Evolutionary conservation across 2,797 vertebrate species (phyloP), one percentile per base, ranked within the genome.

Genomic region (Crenuchus spilurus): DNA sequence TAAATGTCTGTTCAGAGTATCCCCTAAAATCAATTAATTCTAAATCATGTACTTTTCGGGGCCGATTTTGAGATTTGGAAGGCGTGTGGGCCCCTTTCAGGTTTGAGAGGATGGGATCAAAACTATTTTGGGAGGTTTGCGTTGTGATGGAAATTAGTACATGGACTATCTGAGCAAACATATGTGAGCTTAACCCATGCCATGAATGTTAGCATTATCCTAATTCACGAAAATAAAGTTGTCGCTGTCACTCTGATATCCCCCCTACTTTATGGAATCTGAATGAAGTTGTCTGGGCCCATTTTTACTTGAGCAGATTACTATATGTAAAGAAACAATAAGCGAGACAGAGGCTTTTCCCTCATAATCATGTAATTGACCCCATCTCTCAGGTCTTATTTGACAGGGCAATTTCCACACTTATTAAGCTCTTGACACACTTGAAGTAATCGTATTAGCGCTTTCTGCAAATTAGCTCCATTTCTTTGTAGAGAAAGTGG

Each of bases 341-440:
- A 83, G 75, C 30, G 80, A 90, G 89, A 86, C 33, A 2, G 18
- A 88, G 89, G 89, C 89, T 92, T 91, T 91, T 88, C 74, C 24
- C 79, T 82, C 86, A 83, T 92, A 92, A 92, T 92, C 88, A 85
- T 80, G 83, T 88, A 87, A 92, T 93, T 94, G 94, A 91, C 90
- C 89, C 90, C 86, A 85, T 85, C 87, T 91, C 87, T 84, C 88
- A 84, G 88, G 85, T 91, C 86, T 88, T 87, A 88, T 91, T 91
- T 93, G 92, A 92, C 92, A 94, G 90, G 90, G 89, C 92, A 94
- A 94, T 94, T 93, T 94, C 86, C 92, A 94, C 92, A 94, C 91
- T 91, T 94, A 93, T 93, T 94, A 94, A 93, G 92, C 91, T 88
- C 91, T 88, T 91, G 92, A 93, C 92, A 93, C 92, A 92, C 90